Percentiles rank a stretch among this genome's conserved stretches.
phyloP scores from a whole-genome alignment of 1,140 invertebrate genomes.

The Cyclina sinensis region DNA sequence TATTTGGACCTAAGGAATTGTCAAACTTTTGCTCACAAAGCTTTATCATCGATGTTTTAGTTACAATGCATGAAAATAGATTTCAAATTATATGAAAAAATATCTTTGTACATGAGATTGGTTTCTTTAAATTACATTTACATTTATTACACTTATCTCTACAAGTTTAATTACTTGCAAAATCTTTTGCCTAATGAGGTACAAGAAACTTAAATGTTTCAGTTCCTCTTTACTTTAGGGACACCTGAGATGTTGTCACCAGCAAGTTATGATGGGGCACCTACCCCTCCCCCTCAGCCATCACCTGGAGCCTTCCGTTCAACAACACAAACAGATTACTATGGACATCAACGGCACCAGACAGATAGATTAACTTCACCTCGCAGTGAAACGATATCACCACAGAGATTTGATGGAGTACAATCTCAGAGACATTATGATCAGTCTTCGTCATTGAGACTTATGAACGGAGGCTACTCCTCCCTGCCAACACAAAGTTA shows the following conservation, averaged over 20 bases:
- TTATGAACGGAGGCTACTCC: constrained; percentile 62
- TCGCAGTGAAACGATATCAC: constrained; percentile 32
- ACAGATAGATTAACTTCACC: constrained; percentile 43
- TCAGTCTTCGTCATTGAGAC: background rate
- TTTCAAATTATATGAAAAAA: too few relatives aligned
- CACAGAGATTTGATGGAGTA: constrained; percentile 38
- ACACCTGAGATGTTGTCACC: constrained; percentile 85
- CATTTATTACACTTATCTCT: too few relatives aligned
- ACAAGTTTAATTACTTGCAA: too few relatives aligned
- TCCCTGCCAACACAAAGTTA: constrained; percentile 28
- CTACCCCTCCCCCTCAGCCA: constrained; percentile 83
- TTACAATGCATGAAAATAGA: too few relatives aligned
- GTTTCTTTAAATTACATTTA: too few relatives aligned
- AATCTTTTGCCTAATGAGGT: too few relatives aligned
- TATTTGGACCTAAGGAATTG: too few relatives aligned
- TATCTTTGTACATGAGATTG: too few relatives aligned
- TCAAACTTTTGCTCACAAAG: too few relatives aligned
- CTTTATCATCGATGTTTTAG: too few relatives aligned
- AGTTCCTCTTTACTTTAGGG: constrained; percentile 68
- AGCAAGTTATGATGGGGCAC: constrained; percentile 78
- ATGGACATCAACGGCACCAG: background rate
- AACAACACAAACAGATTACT: constrained; percentile 23
- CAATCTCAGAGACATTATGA: constrained; percentile 53
- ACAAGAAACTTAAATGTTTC: too few relatives aligned
- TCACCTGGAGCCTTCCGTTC: constrained; percentile 81